Base-by-base conservation (phyloP, 2,888 invertebrate species). In the Lasiommata megera region DNA sequence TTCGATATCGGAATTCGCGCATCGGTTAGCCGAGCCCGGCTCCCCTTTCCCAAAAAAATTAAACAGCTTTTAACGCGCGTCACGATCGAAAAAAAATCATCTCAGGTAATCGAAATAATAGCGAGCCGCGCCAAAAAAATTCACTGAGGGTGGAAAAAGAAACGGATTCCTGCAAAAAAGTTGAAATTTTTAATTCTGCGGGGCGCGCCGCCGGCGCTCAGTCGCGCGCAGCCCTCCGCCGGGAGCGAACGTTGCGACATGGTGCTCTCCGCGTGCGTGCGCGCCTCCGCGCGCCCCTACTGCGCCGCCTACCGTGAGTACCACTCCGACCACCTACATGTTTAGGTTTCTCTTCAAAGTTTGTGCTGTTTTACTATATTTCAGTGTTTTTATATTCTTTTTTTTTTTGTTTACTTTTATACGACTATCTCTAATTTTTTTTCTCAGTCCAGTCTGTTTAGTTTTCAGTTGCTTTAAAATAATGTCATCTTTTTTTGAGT, bases 51-150 rank as follows among this genome's bases (percentile, higher is more conserved):
- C 70, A 77, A 82, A 88, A 88, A 88, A 82, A 86, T 82, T 87
- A 85, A 91, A 88, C 90, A 89, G 89, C 91, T 91, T 90, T 91
- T 88, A 88, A 83, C 84, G 80, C 78, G 79, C 81, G 78, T 80
- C 80, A 80, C 73, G 75, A 76, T 77, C 75, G 78, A 75, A 80
- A 89, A 89, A 87, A 79, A 63, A 52, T 74, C 82, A 82, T 82
- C 86, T 84, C 91, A 91, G 91, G 91, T 91, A 91, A 88, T 85
- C 84, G 86, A 84, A 87, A 88, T 85, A 88, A 88, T 86, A 72
- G 86, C 82, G 81, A 82, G 79, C 69, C 77, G 79, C 83, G 83
- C 84, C 81, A 85, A 91, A 91, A 91, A 91, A 91, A 89, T 79
- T 84, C 87, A 87, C 88, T 82, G 88, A 84, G 88, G 88, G 88